Conservation (phyloP, 2,888 invertebrate species). For the Latrodectus elegans region DNA sequence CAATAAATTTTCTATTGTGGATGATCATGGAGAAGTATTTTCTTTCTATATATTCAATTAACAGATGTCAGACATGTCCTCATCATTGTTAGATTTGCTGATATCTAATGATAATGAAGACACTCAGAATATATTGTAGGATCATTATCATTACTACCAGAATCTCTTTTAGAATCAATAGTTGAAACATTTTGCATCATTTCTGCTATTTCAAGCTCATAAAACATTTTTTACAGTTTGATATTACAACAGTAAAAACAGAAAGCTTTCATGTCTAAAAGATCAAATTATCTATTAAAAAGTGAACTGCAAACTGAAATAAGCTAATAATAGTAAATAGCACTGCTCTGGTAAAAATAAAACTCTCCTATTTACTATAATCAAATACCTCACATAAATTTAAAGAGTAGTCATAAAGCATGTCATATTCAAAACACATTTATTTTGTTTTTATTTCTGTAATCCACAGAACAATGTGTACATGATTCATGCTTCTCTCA, state of each 20-base stretch:
- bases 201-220: constrained; percentile 12
- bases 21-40: constrained; percentile 12
- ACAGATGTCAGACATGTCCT: constrained; percentile 2
- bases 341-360: background rate
- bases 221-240: background rate
- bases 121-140: constrained; percentile 6
- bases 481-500: too few species aligned
- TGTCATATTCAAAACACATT: too few species aligned
- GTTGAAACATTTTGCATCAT: background rate
- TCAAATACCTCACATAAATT: background rate
- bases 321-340: background rate
- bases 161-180: background rate
- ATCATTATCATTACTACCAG: constrained; percentile 6
- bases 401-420: too few species aligned
- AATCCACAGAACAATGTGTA: too few species aligned
- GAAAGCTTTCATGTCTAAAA: background rate
- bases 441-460: too few species aligned
- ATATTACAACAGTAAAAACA: constrained; percentile 10
- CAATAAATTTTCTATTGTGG: background rate
- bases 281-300: background rate
- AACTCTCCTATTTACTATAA: background rate
- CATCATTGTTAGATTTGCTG: constrained; percentile 4
- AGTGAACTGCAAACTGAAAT: constrained; percentile 6
- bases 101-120: background rate
- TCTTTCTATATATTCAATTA: background rate